Base-by-base conservation (phyloP, 2,113 vertebrate genomes). In the Festucalex cinctus region DNA sequence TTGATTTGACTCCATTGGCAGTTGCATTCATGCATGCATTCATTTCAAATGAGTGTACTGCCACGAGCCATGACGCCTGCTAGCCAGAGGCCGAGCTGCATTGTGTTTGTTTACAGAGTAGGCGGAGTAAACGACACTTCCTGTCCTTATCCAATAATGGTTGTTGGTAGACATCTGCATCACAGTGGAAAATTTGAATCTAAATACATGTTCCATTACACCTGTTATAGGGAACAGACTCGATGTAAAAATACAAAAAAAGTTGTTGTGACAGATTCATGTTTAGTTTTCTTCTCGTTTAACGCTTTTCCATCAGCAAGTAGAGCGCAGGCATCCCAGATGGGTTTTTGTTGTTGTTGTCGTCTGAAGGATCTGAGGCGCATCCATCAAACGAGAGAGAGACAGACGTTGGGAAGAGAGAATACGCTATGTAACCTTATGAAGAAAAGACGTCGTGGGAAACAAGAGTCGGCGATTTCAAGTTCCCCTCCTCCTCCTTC, bases 401-500 rank as follows among this genome's bases (percentile, higher is more conserved):
- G 28, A 19, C 57, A 36, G 28, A n/a, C 28, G 16, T 10, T 17
- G 17, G 10, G 28, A 58, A 58, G 36, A 58, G 32, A 17, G 16
- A 35, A 16, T 1, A 44, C 16, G 43, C 43, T 17, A 17, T 44
- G 43, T 44, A 17, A 44, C 14, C 26, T 13, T 13, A 57, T 7
- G 17, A 58, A 35, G 17, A 59, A 20, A n/a, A 19, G 35, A 36
- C 3, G 17, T 35, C 57, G 35, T 6, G 19, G 35, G 36, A 60
- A 60, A 56, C 26, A 32, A 66, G 49, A 39, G 54, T 77, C 69
- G 82, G 72, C 61, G 7, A 70, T 83, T 87, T 71, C 61, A 46
- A 78, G 78, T 65, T 63, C 35, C 24, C 13, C 22, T 4, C 22
- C 17, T 78, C 57, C 63, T 24, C 37, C 37, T 9, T 3, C 6